Evolutionary conservation across 2,888 invertebrate species (phyloP), one percentile per base, ranked within the genome.

Genomic region (Cerastoderma edule): DNA sequence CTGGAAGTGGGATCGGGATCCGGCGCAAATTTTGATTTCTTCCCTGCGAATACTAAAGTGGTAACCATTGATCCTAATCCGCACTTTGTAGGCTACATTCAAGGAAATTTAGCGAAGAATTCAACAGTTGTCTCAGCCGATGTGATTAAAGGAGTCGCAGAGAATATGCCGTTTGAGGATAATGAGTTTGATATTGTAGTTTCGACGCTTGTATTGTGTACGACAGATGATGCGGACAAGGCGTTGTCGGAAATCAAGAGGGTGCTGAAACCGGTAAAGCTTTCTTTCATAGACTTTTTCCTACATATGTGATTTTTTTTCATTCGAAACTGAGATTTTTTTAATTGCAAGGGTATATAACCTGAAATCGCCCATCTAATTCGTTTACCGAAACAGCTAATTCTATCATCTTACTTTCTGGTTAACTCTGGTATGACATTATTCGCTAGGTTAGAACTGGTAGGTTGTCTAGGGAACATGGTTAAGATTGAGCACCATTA

Each of bases 1-100:
- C 66, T 91, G 33, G 91, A 91, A 78, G 82, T 91, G 4, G 91
- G 91, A 6, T 83, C 87, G 27, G 91, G 91, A 16, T 66, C 83
- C 6, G 91, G 90, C 0, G 78, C 84, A 30, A 91, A 91, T 68
- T 85, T 90, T 44, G 60, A 78, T 22, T 89, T 79, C 74, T 87
- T 86, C 60, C 91, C 91, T 0, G 16, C 72, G 28, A 85, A 84
- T 16, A 83, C 87, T 10, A 67, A 78, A 35, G 67, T 91, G 5
- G 79, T 83, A 2, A 87, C 87, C 63, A 72, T 92, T 5, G 92
- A 92, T 46, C 91, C 90, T 0, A 89, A 90, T 67, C 84, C 85
- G 6, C 75, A 88, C 53, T 85, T 85, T 67, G 75, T 83, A 63
- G 32, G 53, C 1, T 88, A 89, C 57, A 66, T 89, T 13, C 66